phyloP scores from a whole-genome alignment of 2,797 vertebrate species.

The Huso huso region DNA sequence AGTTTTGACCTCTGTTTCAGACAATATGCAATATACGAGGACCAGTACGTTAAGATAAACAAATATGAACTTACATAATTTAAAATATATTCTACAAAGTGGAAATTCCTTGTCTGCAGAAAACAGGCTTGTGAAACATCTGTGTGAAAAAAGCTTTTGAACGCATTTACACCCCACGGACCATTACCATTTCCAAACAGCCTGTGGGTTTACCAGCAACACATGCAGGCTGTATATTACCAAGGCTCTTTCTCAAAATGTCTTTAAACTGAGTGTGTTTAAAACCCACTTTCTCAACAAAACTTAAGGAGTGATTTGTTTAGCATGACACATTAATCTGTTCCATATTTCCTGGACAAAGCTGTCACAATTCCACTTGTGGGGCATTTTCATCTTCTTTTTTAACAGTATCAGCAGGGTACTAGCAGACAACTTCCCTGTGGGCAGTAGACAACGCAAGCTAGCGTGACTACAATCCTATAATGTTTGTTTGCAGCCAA shows the following conservation, averaged over 20 bases:
- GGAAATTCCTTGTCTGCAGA: slow-evolving; percentile 19
- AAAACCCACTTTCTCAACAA: slow-evolving; percentile 75
- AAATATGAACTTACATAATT: not conserved
- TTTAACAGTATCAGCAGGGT: slow-evolving; percentile 71
- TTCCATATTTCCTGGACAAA: slow-evolving; percentile 83
- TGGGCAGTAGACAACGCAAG: slow-evolving; percentile 58
- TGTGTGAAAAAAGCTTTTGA: slow-evolving; percentile 75
- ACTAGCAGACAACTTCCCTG: slow-evolving; percentile 73
- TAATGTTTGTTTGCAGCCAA: slow-evolving; percentile 43
- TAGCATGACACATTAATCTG: slow-evolving; percentile 82
- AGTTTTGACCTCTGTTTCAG: too few relatives aligned
- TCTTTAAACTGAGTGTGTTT: slow-evolving; percentile 69
- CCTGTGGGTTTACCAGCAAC: slow-evolving; percentile 66
- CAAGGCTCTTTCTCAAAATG: slow-evolving; percentile 65
- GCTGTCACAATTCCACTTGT: slow-evolving; percentile 76
- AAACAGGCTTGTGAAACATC: slow-evolving; percentile 62
- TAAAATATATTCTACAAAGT: not conserved
- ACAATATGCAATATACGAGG: too few relatives aligned
- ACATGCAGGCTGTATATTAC: slow-evolving; percentile 69
- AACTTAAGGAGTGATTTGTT: slow-evolving; percentile 75
- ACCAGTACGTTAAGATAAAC: too few relatives aligned
- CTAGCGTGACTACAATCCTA: slow-evolving; percentile 35
- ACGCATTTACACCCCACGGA: slow-evolving; percentile 74
- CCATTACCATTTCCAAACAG: slow-evolving; percentile 75
- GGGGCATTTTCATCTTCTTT: slow-evolving; percentile 67